Conservation (phyloP, 2,113 vertebrate genomes). For the Epinephelus lanceolatus region DNA sequence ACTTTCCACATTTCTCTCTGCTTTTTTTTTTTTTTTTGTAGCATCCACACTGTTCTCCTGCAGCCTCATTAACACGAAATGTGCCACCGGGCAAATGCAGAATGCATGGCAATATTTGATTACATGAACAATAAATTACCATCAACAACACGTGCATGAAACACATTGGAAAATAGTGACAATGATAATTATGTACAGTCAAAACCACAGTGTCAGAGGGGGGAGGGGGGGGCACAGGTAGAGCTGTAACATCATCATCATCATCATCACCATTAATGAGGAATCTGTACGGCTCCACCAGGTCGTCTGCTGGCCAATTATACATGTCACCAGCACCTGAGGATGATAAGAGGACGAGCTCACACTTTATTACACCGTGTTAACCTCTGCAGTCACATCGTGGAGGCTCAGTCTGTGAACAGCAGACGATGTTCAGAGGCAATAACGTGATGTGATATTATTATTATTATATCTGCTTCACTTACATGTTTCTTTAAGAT, state of each 20-base stretch:
- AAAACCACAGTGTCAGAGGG: constrained; percentile 65
- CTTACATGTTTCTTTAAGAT: no score
- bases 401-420: no score
- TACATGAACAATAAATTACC: constrained; percentile 87
- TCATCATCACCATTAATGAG: constrained; percentile 42
- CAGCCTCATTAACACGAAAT: constrained; percentile 84
- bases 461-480: no score
- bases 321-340: constrained; percentile 61
- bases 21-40: constrained; percentile 19
- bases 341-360: constrained; percentile 31
- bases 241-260: constrained; percentile 35
- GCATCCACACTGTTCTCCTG: constrained; percentile 72
- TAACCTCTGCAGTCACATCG: background rate
- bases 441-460: no score
- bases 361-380: background rate
- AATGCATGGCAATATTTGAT: constrained; percentile 85
- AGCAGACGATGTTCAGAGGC: no score
- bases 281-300: constrained; percentile 9
- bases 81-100: constrained; percentile 78
- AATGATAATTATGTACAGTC: constrained; percentile 82
- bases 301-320: constrained; percentile 48
- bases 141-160: constrained; percentile 82
- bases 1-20: constrained; percentile 76
- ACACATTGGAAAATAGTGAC: constrained; percentile 65
- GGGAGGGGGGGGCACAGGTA: constrained; percentile 61